phyloP scores from a whole-genome alignment of 1,140 invertebrate species.

The Sinella curviseta region DNA sequence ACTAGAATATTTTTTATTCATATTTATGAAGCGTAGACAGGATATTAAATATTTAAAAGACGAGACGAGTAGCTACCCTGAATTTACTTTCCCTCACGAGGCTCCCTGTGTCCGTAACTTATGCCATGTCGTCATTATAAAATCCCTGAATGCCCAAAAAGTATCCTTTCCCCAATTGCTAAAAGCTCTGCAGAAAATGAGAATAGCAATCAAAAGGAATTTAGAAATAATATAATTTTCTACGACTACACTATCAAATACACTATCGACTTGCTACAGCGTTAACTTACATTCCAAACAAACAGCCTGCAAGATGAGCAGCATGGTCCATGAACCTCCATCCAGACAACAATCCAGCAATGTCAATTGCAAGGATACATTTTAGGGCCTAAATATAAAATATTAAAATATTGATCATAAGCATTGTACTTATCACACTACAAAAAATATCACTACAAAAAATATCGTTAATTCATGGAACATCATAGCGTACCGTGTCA shows the following conservation, averaged over 20 bases:
- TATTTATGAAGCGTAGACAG: too few relatives aligned
- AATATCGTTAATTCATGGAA: slow-evolving; percentile 34
- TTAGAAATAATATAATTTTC: too few relatives aligned
- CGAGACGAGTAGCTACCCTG: too few relatives aligned
- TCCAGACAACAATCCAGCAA: slow-evolving; percentile 75
- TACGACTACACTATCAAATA: too few relatives aligned
- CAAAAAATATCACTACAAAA: too few relatives aligned
- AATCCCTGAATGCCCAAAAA: slow-evolving; percentile 35
- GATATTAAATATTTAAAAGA: too few relatives aligned
- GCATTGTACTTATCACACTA: slow-evolving; percentile 26
- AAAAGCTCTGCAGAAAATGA: slow-evolving; percentile 31
- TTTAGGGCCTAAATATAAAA: slow-evolving; percentile 73
- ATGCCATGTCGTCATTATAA: slow-evolving; percentile 41
- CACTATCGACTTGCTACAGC: neutral
- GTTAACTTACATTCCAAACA: slow-evolving; percentile 84
- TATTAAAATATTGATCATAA: slow-evolving; percentile 3
- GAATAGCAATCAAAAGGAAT: neutral
- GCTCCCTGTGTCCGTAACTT: slow-evolving; percentile 24
- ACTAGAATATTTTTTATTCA: too few relatives aligned
- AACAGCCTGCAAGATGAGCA: slow-evolving; percentile 91
- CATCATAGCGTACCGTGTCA: slow-evolving; percentile 63
- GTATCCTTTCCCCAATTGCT: slow-evolving; percentile 33
- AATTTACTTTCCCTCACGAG: neutral
- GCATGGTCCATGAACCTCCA: slow-evolving; percentile 91
- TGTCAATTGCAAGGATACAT: slow-evolving; percentile 78